phyloP scores from a whole-genome alignment of 2,797 vertebrate species.

The Poeciliopsis turneri region DNA sequence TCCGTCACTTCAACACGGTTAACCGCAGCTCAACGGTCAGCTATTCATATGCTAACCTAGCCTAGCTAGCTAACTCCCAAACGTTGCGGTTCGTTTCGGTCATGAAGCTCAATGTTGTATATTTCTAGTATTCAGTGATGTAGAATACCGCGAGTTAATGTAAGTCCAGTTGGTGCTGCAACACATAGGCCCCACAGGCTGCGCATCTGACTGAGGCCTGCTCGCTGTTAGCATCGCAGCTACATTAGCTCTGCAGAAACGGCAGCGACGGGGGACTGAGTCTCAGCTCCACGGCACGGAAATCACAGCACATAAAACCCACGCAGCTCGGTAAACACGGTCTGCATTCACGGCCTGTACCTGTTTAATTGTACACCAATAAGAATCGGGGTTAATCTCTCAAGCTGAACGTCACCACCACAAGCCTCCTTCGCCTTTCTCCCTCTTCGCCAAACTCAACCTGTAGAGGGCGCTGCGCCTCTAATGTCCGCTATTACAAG shows the following conservation, averaged over 20 bases:
- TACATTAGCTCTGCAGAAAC: constrained; percentile 43
- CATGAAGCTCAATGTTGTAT: no score
- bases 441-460: not conserved
- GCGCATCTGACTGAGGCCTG: constrained; percentile 36
- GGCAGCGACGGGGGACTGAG: not conserved
- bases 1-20: not conserved
- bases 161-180: not conserved
- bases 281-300: no score
- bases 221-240: constrained; percentile 33
- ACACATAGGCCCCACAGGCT: constrained; percentile 24
- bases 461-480: constrained; percentile 22
- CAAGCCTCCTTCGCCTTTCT: constrained; percentile 59
- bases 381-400: constrained; percentile 57
- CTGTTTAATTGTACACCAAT: constrained; percentile 67
- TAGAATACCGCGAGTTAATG: not conserved
- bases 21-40: not conserved
- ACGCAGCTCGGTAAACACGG: rapidly evolving
- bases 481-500: not conserved
- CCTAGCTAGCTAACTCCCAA: constrained; percentile 9
- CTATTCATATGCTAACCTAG: constrained; percentile 14
- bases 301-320: not conserved
- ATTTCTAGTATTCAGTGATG: rapidly evolving
- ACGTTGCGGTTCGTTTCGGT: not conserved
- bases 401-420: constrained; percentile 37
- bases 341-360: constrained; percentile 35